Base-by-base conservation (phyloP, 2,113 vertebrate genomes). In the Corythornis cristatus region DNA sequence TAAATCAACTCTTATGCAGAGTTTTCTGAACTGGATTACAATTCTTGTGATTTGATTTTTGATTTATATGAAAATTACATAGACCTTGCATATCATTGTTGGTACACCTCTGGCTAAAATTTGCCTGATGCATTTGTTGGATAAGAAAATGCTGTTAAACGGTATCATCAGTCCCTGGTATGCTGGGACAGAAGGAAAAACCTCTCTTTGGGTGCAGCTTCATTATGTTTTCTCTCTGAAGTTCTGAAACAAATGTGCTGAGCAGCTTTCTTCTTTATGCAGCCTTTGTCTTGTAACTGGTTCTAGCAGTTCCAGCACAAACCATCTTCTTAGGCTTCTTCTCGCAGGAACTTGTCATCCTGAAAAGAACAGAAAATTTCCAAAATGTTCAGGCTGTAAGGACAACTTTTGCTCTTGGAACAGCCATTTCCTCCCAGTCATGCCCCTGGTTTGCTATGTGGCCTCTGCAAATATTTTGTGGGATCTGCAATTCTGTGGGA, bases 11-110 rank as follows among this genome's bases (percentile, higher is more conserved):
- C 21, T 54, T 89, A 45, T 73, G 15, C 60, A 13, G 21, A 83
- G 16, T 9, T 92, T 67, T 90, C 25, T 86, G 33, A 94, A 75
- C n/a, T 79, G 54, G 22, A 58, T 87, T 74, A 19, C 51, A 45
- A 37, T 83, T 37, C 92, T 89, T 95, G 23, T 43, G n/a, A 68
- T 65, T 85, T 77, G 22, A n/a, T 66, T 89, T 91, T 91, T 78
- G 2, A 62, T 93, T 89, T 65, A 45, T 58, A 58, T 31, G 58
- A 58, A 78, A 89, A 71, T 68, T 65, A 4, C 15, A 40, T 29
- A 53, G 64, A 20, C 53, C 42, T 73, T 90, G 56, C 66, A 57
- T 67, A 60, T n/a, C 22, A 8, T 35, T 88, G 26, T 65, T 91
- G 33, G 48, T 72, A 64, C 3, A 51, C 13, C 53, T 75, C 42